Evolutionary conservation across 2,797 vertebrate species (phyloP).

Genomic region (Notolabrus celidotus): DNA sequence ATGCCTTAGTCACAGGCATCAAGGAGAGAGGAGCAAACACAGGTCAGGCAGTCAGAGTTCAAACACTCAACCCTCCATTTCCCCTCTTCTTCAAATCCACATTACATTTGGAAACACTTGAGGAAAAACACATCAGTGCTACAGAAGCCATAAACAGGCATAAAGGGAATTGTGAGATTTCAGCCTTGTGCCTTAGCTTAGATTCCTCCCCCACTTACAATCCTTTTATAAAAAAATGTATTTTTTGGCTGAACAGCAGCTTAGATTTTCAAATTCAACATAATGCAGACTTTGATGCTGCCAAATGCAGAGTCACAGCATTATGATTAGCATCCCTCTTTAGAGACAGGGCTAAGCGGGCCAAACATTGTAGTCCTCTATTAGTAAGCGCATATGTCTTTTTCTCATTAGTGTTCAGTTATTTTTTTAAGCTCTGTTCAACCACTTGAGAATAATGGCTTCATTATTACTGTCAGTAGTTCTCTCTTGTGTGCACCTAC

Average conservation of each 20-base stretch:
- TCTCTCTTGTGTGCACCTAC: background rate
- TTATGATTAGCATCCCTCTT: background rate
- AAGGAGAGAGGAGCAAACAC: slow-evolving; percentile 16
- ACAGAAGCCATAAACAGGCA: background rate
- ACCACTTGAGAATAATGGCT: slow-evolving; percentile 74
- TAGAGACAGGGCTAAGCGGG: background rate
- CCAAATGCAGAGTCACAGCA: background rate
- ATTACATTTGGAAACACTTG: background rate
- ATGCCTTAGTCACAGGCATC: background rate
- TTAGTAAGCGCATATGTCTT: background rate
- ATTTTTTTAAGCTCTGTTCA: slow-evolving; percentile 54
- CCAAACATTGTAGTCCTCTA: background rate
- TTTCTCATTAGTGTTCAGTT: slow-evolving; percentile 11
- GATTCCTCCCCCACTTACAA: background rate
- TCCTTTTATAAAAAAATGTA: background rate
- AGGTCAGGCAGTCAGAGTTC: slow-evolving; percentile 15
- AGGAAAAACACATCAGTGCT: background rate
- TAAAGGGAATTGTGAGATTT: background rate
- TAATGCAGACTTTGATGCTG: background rate
- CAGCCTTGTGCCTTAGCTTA: slow-evolving; percentile 7
- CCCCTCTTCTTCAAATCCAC: background rate
- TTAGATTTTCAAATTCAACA: background rate
- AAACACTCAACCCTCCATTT: slow-evolving; percentile 1
- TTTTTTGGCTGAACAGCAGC: background rate
- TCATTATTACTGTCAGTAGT: slow-evolving; percentile 58